Percentiles rank a stretch among this genome's conserved stretches.
These are phyloP conservation scores for Amniataba percoides DNA, from an alignment of 2,797 vertebrate species.

Conservation along the genomic window DNA sequence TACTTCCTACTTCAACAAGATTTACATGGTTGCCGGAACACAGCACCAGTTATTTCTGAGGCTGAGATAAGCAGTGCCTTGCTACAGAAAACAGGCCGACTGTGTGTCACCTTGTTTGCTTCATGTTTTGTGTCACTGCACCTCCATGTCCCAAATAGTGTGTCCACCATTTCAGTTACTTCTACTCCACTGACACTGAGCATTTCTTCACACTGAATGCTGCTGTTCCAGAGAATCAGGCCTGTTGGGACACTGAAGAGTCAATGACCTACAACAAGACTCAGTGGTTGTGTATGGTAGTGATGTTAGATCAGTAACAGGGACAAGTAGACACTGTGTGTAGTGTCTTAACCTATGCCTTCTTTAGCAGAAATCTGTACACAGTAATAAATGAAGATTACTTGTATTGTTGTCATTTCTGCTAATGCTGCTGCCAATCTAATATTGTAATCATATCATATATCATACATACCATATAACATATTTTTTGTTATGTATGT, in stretches of 20 bases:
- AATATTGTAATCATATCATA: background rate
- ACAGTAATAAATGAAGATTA: background rate
- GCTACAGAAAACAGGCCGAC: conserved; percentile 11
- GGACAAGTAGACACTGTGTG: conserved; percentile 13
- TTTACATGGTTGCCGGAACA: background rate
- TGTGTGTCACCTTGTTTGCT: conserved; percentile 23
- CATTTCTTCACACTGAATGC: background rate
- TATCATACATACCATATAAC: too few species aligned
- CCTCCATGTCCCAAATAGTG: background rate
- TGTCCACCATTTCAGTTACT: conserved; percentile 16
- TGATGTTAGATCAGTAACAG: conserved; percentile 23
- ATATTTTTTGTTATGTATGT: background rate
- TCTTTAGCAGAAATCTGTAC: background rate
- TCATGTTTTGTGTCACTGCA: conserved; percentile 18
- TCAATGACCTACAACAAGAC: conserved; percentile 44
- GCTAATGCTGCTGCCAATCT: background rate
- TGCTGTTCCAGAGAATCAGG: conserved; percentile 6
- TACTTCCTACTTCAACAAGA: background rate
- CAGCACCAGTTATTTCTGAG: background rate
- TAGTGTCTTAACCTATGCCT: background rate
- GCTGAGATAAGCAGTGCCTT: background rate
- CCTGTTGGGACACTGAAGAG: conserved; percentile 19
- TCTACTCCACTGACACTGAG: conserved; percentile 33
- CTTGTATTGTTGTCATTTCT: background rate
- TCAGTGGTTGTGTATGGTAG: conserved; percentile 4